A percentile compares a stretch with the other conserved stretches of the same genome.
phyloP scores from a whole-genome alignment of 1,140 invertebrate species.

The Himalopsyche phryganea region DNA sequence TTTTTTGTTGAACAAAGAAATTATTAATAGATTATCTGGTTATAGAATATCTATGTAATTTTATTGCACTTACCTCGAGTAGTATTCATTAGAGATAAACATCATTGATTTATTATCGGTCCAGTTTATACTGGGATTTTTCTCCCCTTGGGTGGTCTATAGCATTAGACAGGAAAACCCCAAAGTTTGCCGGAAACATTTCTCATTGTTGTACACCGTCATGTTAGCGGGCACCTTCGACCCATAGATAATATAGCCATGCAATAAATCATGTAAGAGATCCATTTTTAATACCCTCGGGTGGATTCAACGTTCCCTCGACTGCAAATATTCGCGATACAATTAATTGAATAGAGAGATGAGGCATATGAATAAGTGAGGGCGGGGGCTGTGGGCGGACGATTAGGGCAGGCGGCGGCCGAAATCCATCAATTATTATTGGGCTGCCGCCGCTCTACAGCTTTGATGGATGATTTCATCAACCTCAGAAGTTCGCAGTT shows the following conservation, averaged over 20 bases:
- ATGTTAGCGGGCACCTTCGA: slow-evolving; percentile 7
- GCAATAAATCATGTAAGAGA: slow-evolving; percentile 7
- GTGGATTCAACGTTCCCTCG: neutral
- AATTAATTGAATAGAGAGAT: slow-evolving; percentile 17
- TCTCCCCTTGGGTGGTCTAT: too few species aligned
- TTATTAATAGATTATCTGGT: too few species aligned
- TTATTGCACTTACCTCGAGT: too few species aligned
- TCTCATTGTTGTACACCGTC: neutral
- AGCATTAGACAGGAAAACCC: too few species aligned
- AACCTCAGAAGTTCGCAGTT: neutral
- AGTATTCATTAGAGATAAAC: too few species aligned
- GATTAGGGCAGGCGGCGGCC: neutral
- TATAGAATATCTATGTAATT: too few species aligned
- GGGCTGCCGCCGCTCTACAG: neutral
- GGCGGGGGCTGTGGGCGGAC: neutral
- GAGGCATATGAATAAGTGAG: neutral
- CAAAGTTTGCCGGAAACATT: too few species aligned
- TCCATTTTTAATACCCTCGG: slow-evolving; percentile 9
- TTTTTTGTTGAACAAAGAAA: too few species aligned
- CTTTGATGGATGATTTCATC: slow-evolving; percentile 18
- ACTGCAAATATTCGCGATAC: slow-evolving; percentile 9
- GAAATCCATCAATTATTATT: slow-evolving; percentile 16
- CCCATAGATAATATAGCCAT: slow-evolving; percentile 3
- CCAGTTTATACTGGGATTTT: too few species aligned
- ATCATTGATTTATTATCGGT: too few species aligned